phyloP scores from a whole-genome alignment of 2,888 invertebrate species.

The Urechis unicinctus region DNA sequence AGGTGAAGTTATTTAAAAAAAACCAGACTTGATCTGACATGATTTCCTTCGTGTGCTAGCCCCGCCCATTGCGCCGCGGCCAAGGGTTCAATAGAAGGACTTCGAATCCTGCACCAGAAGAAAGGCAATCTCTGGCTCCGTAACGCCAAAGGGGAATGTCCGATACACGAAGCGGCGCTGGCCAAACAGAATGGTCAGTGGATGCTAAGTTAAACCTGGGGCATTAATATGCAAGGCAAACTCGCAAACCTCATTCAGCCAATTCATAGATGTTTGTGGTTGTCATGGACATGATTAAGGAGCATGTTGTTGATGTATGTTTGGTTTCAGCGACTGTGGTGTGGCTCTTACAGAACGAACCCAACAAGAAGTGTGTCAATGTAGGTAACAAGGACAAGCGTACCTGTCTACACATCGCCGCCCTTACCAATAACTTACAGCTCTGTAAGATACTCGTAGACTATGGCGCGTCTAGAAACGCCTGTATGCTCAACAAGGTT shows the following conservation, averaged over 20 bases:
- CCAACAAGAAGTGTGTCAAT: constrained; percentile 63
- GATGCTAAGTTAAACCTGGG: background rate
- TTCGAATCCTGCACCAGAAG: constrained; percentile 67
- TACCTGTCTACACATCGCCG: constrained; percentile 87
- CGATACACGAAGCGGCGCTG: constrained; percentile 90
- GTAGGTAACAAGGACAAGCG: constrained; percentile 85
- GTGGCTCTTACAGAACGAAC: constrained; percentile 3
- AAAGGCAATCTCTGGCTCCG: constrained; percentile 86
- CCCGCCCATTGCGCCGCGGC: constrained; percentile 93
- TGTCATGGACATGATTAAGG: no score
- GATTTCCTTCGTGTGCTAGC: constrained; percentile 41
- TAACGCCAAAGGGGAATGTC: constrained; percentile 89
- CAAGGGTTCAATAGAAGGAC: constrained; percentile 86
- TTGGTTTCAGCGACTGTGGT: constrained; percentile 33
- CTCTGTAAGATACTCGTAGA: constrained; percentile 83
- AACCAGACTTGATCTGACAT: background rate
- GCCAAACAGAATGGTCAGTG: constrained; percentile 69
- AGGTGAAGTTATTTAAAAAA: background rate
- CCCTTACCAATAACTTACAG: constrained; percentile 86
- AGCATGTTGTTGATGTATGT: background rate
- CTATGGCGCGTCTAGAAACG: constrained; percentile 67
- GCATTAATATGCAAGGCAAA: no score
- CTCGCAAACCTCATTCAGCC: no score
- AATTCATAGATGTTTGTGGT: no score
- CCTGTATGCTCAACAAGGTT: constrained; percentile 6